Percentiles rank a stretch among this genome's conserved stretches.
Evolutionary conservation across 2,888 invertebrate genomes (phyloP).

Genomic region (Carterocephalus palaemon): DNA sequence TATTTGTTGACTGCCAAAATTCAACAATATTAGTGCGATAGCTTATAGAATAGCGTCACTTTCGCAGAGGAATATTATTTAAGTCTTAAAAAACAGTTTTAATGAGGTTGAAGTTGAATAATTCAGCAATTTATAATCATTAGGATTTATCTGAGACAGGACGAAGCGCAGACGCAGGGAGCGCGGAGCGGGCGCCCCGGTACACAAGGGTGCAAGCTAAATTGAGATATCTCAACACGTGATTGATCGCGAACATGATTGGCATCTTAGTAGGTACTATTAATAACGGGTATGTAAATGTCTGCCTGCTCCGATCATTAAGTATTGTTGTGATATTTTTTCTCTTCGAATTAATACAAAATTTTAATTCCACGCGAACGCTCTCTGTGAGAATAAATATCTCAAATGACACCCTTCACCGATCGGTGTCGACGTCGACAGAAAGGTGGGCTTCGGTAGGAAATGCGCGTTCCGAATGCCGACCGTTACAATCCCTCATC

Average conservation of each 20-base stretch:
- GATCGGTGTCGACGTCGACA: constrained; percentile 43
- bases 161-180: constrained; percentile 41
- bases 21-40: too few species aligned
- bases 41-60: too few species aligned
- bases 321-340: constrained; percentile 43
- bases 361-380: constrained; percentile 60
- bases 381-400: constrained; percentile 62
- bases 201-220: constrained; percentile 55
- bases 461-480: constrained; percentile 49
- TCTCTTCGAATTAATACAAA: constrained; percentile 45
- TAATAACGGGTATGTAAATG: constrained; percentile 60
- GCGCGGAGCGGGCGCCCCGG: constrained; percentile 34
- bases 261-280: constrained; percentile 61
- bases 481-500: constrained; percentile 74
- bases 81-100: constrained; percentile 48
- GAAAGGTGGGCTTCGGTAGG: constrained; percentile 50
- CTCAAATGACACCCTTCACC: constrained; percentile 74
- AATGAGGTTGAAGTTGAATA: constrained; percentile 55
- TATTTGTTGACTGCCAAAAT: too few species aligned
- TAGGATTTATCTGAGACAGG: constrained; percentile 53
- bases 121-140: constrained; percentile 72
- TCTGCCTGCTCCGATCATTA: constrained; percentile 47
- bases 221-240: constrained; percentile 72
- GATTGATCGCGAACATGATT: constrained; percentile 71
- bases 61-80: constrained; percentile 35